These are phyloP conservation scores for Phalacrocorax brasilianus DNA, from an alignment of 2,113 vertebrate genomes.

Conservation along the genomic window DNA sequence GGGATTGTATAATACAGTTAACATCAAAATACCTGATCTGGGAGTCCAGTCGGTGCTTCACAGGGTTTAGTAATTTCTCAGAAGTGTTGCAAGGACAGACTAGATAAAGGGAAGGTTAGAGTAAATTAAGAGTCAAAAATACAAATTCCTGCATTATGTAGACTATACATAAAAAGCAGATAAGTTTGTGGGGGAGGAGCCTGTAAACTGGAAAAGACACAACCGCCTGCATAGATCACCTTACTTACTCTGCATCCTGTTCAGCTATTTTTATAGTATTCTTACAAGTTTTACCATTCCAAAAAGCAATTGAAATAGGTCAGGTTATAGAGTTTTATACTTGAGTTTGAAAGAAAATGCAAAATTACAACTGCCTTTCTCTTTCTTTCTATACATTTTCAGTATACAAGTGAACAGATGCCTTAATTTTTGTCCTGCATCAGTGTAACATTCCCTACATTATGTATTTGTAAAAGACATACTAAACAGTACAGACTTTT, in stretches of 20 bases:
- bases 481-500: not conserved
- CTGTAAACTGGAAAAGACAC: not conserved
- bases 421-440: not conserved
- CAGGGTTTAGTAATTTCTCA: not conserved
- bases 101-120: not conserved
- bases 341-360: not conserved
- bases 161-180: not conserved
- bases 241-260: not conserved
- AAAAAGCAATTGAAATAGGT: not conserved
- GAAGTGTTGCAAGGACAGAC: not conserved
- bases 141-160: not conserved
- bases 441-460: fast-evolving
- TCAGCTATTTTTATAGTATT: not conserved
- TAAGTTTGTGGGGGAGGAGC: not conserved
- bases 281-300: not conserved
- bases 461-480: not conserved
- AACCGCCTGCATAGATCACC: not conserved
- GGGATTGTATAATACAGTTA: not conserved
- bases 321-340: not conserved
- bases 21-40: not conserved
- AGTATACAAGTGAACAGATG: not conserved
- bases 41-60: not conserved
- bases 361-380: not conserved
- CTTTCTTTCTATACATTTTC: not conserved
- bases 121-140: not conserved